phyloP scores from a whole-genome alignment of 2,797 vertebrate species.

The Acropternis orthonyx region DNA sequence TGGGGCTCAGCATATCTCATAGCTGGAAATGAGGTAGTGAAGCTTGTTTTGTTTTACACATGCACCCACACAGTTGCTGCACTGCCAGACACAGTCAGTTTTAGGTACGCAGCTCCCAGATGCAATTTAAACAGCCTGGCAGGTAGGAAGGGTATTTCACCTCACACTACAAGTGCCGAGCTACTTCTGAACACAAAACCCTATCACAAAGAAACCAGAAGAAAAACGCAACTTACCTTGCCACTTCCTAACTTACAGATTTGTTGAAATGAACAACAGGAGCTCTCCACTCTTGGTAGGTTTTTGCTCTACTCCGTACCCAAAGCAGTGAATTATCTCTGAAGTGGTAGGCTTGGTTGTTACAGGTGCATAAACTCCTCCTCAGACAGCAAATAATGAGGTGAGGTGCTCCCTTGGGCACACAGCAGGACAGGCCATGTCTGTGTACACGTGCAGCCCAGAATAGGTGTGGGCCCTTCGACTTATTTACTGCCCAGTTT shows the following conservation, averaged over 20 bases:
- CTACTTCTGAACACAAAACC: background rate
- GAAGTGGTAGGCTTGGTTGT: background rate
- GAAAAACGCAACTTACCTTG: slow-evolving; percentile 22
- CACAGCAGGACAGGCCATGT: background rate
- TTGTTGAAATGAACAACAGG: background rate
- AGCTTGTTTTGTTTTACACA: background rate
- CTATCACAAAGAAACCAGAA: background rate
- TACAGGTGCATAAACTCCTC: background rate
- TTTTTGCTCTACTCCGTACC: background rate
- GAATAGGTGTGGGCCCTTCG: background rate
- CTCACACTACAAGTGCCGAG: rapidly evolving
- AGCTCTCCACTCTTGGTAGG: background rate
- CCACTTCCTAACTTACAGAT: background rate
- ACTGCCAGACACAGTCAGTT: background rate
- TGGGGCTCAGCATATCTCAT: rapidly evolving
- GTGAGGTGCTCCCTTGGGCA: background rate
- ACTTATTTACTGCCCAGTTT: slow-evolving; percentile 19
- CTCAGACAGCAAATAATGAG: background rate
- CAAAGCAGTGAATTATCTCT: background rate
- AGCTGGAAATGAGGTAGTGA: background rate
- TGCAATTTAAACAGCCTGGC: background rate
- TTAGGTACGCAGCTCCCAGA: background rate
- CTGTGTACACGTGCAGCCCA: background rate
- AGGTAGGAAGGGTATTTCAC: background rate
- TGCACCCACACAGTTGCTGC: background rate